Base-by-base conservation (phyloP, 1,140 invertebrate genomes). In the Neodiprion virginianus region DNA sequence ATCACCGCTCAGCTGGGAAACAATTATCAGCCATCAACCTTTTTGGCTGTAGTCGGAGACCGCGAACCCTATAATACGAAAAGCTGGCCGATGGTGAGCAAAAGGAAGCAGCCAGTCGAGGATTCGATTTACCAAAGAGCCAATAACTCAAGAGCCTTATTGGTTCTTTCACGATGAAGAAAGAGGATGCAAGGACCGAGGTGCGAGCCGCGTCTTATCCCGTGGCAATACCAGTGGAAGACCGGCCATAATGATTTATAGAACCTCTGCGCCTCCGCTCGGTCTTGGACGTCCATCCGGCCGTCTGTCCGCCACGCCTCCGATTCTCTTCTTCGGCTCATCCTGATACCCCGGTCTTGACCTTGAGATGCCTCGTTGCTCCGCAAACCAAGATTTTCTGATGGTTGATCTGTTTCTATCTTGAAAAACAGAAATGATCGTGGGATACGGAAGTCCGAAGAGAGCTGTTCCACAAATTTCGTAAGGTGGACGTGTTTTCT, bases 241-340 rank as follows among this genome's bases (percentile, higher is more conserved):
- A 12, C n/a, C 53, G 21, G 71, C 79, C 78, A 80, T 83, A 82
- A 84, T 84, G 81, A 84, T 85, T 85, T 84, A 82, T 78, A 80
- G 79, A 78, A 78, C 76, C 76, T 77, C 28, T 40, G 28, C 28
- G 28, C 28, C 28, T 40, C 28, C 28, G 28, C 28, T 40, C 28
- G 28, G 28, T 40, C 28, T 5, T 40, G 28, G 28, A 40, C 53
- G 53, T 61, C 53, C 53, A 17, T 61, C 53, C 53, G 53, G 53
- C 28, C 28, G 28, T 40, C 28, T 40, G 71, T 66, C 69, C 70
- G 79, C 81, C 81, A 83, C 82, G 82, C 82, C 82, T 78, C 75
- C 82, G 79, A 81, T 81, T 82, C 82, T 82, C 82, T 82, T 83
- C 77, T 83, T 83, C 81, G 81, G 82, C 81, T 81, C 81, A 82